Base-by-base conservation (phyloP, 2,888 invertebrate genomes). In the Bedellia somnulentella region DNA sequence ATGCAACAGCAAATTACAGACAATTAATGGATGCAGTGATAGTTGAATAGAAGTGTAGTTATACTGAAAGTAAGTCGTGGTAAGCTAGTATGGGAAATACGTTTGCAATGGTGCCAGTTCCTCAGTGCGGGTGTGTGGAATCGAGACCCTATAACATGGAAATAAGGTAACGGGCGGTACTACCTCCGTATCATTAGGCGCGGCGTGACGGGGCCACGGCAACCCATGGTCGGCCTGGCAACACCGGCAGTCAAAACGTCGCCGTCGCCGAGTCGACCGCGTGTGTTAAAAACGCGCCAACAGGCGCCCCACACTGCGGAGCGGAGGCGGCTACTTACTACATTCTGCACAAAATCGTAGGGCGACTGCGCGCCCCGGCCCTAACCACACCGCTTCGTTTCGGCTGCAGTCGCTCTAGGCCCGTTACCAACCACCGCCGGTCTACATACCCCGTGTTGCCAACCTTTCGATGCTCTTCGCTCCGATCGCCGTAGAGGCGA, bases 131-230 rank as follows among this genome's bases (percentile, higher is more conserved):
- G 47, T 47, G 55, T 60, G 62, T 62, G n/a, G n/a, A 62, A 60
- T 63, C 64, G 56, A 52, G 62, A 62, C 63, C 63, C 66, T 62
- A 53, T 67, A 59, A 60, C 64, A 61, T 63, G 49, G 67, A 63
- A 62, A 62, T 68, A 60, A 70, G 70, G 68, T 71, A 73, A 71
- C 73, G 73, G 71, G 71, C 70, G 70, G 63, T 58, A 57, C 64
- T 68, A 68, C 70, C 68, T 68, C 61, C 62, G 66, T 58, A 23
- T 25, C 32, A 21, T 27, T 21, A 56, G 51, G 70, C 64, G 59
- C 60, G 59, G 66, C 63, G 57, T 55, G 58, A 31, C 29, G 22
- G 31, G 25, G 57, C 51, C 59, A 53, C 47, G 47, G 44, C 46
- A 12, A 18, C 22, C 14, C 22, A 17, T 30, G 27, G 44, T 40